phyloP scores from a whole-genome alignment of 2,113 vertebrate species.

The Poicephalus meyeri region DNA sequence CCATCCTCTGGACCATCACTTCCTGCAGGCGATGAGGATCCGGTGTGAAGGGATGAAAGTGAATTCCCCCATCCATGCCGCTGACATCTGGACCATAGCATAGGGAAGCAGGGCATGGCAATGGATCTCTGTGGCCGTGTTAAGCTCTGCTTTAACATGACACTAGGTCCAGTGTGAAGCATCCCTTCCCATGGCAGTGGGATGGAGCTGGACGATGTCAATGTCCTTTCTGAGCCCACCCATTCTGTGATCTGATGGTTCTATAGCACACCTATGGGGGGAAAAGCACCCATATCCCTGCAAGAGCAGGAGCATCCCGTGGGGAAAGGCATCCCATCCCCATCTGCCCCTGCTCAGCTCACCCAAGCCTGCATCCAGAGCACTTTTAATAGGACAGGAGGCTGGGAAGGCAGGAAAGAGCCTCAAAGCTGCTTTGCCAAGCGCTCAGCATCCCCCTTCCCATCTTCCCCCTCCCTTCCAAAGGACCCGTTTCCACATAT shows the following conservation, averaged over 20 bases:
- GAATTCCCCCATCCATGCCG: neutral
- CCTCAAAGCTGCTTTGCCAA: neutral
- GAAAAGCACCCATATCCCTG: rapidly evolving
- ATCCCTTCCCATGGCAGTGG: too few relatives aligned
- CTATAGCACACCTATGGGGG: neutral
- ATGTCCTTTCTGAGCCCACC: neutral
- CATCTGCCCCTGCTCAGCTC: neutral
- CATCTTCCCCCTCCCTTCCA: neutral
- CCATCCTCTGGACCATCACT: rapidly evolving
- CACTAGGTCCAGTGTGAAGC: too few relatives aligned
- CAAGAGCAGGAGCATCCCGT: neutral
- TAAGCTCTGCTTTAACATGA: neutral
- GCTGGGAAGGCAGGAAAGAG: neutral
- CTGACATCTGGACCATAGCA: rapidly evolving
- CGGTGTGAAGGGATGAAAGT: neutral
- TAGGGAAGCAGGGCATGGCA: neutral
- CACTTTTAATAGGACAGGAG: neutral
- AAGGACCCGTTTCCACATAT: neutral
- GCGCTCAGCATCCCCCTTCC: neutral
- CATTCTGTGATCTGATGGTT: neutral
- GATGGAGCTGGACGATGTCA: neutral
- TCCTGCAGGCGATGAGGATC: neutral
- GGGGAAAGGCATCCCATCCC: neutral
- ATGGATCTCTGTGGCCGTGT: neutral
- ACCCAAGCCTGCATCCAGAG: neutral